phyloP scores from a whole-genome alignment of 2,797 vertebrate genomes.

The Cryptoblepharus egeriae region DNA sequence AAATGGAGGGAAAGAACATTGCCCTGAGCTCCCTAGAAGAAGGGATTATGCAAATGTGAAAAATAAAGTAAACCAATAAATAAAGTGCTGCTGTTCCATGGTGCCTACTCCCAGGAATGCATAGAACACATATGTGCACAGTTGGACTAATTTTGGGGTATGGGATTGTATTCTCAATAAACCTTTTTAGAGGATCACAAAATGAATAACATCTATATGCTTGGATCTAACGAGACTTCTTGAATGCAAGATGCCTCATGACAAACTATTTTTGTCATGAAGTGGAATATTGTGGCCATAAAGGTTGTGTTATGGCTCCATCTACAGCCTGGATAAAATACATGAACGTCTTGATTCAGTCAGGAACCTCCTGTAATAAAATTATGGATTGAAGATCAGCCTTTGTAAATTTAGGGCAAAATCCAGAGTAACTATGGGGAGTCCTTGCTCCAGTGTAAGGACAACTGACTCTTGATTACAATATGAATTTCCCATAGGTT shows the following conservation, averaged over 20 bases:
- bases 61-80: too few species aligned
- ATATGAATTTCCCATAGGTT: too few species aligned
- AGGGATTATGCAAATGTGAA: too few species aligned
- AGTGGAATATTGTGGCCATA: not conserved
- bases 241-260: conserved; percentile 44
- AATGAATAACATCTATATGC: conserved; percentile 58
- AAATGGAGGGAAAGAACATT: too few species aligned
- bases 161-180: conserved; percentile 10
- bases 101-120: not conserved
- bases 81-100: not conserved
- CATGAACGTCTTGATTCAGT: not conserved
- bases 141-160: not conserved
- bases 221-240: conserved; percentile 9
- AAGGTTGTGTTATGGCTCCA: conserved; percentile 74
- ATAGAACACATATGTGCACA: too few species aligned
- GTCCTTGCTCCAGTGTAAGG: too few species aligned
- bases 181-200: not conserved
- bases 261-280: conserved; percentile 14
- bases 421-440: too few species aligned
- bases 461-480: too few species aligned
- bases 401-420: not conserved
- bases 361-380: not conserved
- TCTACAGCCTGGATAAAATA: conserved; percentile 71
- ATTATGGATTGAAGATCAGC: not conserved
- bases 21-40: too few species aligned